Evolutionary conservation across 2,797 vertebrate species (phyloP), one percentile per base, ranked within the genome.

Genomic region (Petrocephalus sullivani): DNA sequence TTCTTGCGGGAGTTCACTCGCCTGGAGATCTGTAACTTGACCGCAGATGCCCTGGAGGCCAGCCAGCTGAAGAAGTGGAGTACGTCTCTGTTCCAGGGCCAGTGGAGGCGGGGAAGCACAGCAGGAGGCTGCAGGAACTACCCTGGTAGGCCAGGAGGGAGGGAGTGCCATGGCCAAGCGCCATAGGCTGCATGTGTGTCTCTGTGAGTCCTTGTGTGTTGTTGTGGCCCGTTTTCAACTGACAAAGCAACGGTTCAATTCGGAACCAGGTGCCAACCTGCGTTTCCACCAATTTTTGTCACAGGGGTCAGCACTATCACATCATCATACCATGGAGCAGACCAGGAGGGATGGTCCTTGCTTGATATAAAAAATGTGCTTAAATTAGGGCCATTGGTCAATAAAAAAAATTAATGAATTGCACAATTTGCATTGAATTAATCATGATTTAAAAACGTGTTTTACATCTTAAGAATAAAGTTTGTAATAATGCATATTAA

Each of bases 21-120:
- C 23, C 91, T 97, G 90, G 96, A 97, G 93, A 97, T 97, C 93
- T 97, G 97, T 88, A 97, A 97, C 94, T 94, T 97, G 75, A 97
- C 97, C 0, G 95, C 97, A 0, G 97, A 97, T 0, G 94, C 97
- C 0, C 95, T 97, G 19, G 94, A 94, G 84, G 93, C 94, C 19
- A 90, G 89, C 0, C 90, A 86, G 0, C 87, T 94, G 90, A 95
- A 95, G 87, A 95, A 95, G 75, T 97, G 97, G 97, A 97, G 95
- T 92, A 94, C 96, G 0, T 92, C 33, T 0, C 91, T 96, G 2
- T 96, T 95, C 0, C 95, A 95, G 0, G 96, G 97, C 89, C 95
- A 46, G 92, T 96, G 16, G 97, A 91, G 91, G 85, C 89, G 90
- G 81, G 93, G 93, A 87, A 91, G 91, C 87, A 92, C 92, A 85